These are phyloP conservation scores for Zaprionus davidi DNA, from an alignment of 1,140 invertebrate genomes.

Conservation along the genomic window DNA sequence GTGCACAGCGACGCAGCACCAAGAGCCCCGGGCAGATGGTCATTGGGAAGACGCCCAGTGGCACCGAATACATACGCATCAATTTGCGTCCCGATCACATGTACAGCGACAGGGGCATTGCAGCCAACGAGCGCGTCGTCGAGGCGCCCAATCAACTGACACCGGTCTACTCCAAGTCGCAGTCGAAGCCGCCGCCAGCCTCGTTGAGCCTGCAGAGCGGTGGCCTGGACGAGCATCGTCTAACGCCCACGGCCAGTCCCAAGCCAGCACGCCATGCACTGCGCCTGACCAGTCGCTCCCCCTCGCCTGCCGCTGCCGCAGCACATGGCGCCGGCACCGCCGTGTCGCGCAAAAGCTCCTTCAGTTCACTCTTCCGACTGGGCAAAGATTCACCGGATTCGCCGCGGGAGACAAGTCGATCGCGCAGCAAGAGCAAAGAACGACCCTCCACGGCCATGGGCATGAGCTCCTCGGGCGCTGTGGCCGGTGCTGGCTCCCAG, in stretches of 20 bases:
- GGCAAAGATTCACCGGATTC: slow-evolving; percentile 82
- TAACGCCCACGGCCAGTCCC: slow-evolving; percentile 84
- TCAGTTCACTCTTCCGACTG: slow-evolving; percentile 90
- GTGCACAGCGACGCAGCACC: slow-evolving; percentile 63
- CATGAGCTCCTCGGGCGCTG: not conserved
- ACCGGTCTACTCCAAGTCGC: slow-evolving; percentile 70
- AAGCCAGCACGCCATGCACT: slow-evolving; percentile 79
- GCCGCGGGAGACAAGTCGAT: slow-evolving; percentile 83
- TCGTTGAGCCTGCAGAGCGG: slow-evolving; percentile 84
- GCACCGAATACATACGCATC: slow-evolving; percentile 87
- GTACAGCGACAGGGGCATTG: slow-evolving; percentile 86
- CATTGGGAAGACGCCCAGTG: slow-evolving; percentile 80
- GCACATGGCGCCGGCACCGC: slow-evolving; percentile 64
- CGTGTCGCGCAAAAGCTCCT: slow-evolving; percentile 91
- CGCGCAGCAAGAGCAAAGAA: slow-evolving; percentile 89
- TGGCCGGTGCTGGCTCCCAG: slow-evolving; percentile 60
- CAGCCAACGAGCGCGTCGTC: slow-evolving; percentile 75
- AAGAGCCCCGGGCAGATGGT: slow-evolving; percentile 82
- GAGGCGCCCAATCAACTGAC: slow-evolving; percentile 80
- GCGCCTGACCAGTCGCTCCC: slow-evolving; percentile 84
- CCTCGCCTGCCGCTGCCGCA: slow-evolving; percentile 84
- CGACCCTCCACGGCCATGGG: slow-evolving; percentile 62
- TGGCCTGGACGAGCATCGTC: slow-evolving; percentile 68
- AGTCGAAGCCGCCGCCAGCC: slow-evolving; percentile 84
- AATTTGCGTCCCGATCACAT: slow-evolving; percentile 88